Percentiles rank a stretch among this genome's conserved stretches.
phyloP scores from a whole-genome alignment of 2,888 invertebrate species.

The Strigamia maritima region DNA sequence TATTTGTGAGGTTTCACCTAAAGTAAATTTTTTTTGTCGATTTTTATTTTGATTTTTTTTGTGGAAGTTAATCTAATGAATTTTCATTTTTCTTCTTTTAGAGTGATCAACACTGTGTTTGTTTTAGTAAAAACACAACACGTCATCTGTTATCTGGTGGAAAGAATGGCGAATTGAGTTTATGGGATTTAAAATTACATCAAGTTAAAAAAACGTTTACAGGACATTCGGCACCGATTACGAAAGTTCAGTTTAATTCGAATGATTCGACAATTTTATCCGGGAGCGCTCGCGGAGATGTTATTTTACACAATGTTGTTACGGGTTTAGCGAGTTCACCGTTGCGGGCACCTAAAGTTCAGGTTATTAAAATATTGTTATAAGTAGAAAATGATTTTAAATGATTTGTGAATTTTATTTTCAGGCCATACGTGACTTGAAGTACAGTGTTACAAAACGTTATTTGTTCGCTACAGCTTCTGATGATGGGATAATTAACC shows the following conservation, averaged over 20 bases:
- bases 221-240: conserved; percentile 50
- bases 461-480: conserved; percentile 50
- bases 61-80: too few relatives aligned
- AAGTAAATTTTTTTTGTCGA: not conserved
- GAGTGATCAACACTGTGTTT: conserved; percentile 37
- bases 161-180: not conserved
- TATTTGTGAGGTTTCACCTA: not conserved
- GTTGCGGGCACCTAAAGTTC: conserved; percentile 44
- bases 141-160: conserved; percentile 38
- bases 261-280: conserved; percentile 51
- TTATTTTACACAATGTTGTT: conserved; percentile 51
- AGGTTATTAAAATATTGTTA: not conserved
- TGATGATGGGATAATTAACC: conserved; percentile 50
- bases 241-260: conserved; percentile 49
- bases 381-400: not conserved
- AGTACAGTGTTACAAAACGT: conserved; percentile 49
- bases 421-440: conserved; percentile 50
- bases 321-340: conserved; percentile 49
- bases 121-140: conserved; percentile 33
- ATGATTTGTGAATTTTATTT: conserved; percentile 24
- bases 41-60: not conserved
- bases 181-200: conserved; percentile 40
- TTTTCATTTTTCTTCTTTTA: too few relatives aligned
- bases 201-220: conserved; percentile 25
- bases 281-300: conserved; percentile 50